Percentiles rank a stretch among this genome's conserved stretches.
Evolutionary conservation across 2,888 invertebrate genomes (phyloP).

Genomic region (Agrotis puta): DNA sequence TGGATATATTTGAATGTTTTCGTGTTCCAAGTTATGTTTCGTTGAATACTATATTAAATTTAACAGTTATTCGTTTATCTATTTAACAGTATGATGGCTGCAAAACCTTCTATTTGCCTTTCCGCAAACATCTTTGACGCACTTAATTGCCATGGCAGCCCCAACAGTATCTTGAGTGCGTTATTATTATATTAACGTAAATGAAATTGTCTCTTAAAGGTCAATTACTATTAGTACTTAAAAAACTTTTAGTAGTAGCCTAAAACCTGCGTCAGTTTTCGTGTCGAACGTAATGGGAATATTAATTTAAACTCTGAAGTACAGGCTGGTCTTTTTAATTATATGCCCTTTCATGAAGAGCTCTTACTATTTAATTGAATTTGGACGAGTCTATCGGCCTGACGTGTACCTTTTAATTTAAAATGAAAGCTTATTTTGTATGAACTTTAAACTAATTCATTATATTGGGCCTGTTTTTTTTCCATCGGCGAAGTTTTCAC

Average conservation of each 20-base stretch:
- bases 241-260: neutral
- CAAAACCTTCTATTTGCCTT: no score
- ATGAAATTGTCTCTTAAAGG: neutral
- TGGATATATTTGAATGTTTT: no score
- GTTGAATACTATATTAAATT: no score
- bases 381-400: neutral
- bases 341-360: neutral
- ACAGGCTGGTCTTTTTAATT: constrained; percentile 1
- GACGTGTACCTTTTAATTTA: neutral
- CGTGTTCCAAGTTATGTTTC: no score
- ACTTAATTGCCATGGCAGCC: no score
- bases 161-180: no score
- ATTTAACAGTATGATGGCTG: no score
- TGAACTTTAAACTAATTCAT: neutral
- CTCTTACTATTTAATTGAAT: constrained; percentile 3
- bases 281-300: constrained; percentile 8
- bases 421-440: neutral
- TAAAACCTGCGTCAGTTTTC: neutral
- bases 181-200: no score
- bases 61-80: no score
- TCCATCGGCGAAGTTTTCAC: no score
- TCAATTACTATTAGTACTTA: neutral
- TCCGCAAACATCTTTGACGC: no score
- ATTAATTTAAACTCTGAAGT: constrained; percentile 14
- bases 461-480: no score